A percentile compares a stretch with the other conserved stretches of the same genome.
Conservation (phyloP, 1,140 invertebrate genomes). For the Panagrolaimus sp. region DNA sequence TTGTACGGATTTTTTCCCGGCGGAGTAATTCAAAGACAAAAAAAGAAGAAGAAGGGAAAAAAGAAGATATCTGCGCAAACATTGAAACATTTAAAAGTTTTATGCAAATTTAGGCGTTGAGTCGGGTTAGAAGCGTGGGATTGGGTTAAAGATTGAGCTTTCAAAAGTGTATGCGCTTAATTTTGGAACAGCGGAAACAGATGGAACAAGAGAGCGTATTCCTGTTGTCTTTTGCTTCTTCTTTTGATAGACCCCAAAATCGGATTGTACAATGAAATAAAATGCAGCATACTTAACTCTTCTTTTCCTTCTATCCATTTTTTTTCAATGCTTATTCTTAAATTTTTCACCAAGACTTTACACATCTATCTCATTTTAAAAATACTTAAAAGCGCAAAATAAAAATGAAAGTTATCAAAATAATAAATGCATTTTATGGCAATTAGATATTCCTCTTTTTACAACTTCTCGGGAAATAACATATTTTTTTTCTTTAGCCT, state of each 20-base stretch:
- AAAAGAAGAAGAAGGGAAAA: not conserved
- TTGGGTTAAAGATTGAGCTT: slow-evolving; percentile 7
- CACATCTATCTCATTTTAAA: too few relatives aligned
- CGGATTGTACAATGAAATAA: slow-evolving; percentile 5
- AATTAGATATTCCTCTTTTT: too few relatives aligned
- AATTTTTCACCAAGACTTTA: too few relatives aligned
- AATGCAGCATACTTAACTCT: too few relatives aligned
- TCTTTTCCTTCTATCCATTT: too few relatives aligned
- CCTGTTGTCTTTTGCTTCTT: not conserved
- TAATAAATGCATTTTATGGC: too few relatives aligned
- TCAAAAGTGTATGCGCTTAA: not conserved
- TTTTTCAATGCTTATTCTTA: too few relatives aligned
- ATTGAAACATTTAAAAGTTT: not conserved
- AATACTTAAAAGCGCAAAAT: too few relatives aligned
- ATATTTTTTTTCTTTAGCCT: too few relatives aligned
- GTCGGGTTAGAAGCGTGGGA: slow-evolving; percentile 8
- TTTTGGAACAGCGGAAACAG: not conserved
- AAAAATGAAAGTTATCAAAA: too few relatives aligned
- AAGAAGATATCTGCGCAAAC: not conserved
- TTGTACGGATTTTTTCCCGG: not conserved
- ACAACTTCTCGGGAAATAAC: too few relatives aligned
- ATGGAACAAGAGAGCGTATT: not conserved
- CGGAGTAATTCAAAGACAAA: not conserved
- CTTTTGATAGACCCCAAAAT: slow-evolving; percentile 8
- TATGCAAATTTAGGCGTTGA: slow-evolving; percentile 15